Percentiles rank a stretch among this genome's conserved stretches.
Conservation (phyloP, 2,888 invertebrate genomes). For the Acanthosepion pharaonis region DNA sequence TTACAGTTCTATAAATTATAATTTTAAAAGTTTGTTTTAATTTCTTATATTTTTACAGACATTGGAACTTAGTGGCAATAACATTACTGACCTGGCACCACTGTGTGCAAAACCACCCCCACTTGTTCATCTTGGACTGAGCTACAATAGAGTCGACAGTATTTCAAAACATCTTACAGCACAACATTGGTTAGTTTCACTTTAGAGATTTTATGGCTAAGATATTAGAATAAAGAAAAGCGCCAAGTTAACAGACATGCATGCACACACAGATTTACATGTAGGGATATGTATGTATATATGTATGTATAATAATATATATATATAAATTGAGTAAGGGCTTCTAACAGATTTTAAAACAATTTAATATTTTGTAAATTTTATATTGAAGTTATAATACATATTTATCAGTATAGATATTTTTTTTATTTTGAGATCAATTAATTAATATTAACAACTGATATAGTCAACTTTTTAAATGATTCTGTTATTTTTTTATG, state of each 20-base stretch:
- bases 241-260: background rate
- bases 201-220: background rate
- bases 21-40: background rate
- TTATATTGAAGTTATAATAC: no score
- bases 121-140: constrained; percentile 71
- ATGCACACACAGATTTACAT: background rate
- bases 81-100: constrained; percentile 68
- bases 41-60: constrained; percentile 59
- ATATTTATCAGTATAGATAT: no score
- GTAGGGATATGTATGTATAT: background rate
- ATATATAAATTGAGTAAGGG: background rate
- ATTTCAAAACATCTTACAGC: background rate
- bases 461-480: no score
- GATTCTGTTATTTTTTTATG: no score
- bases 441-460: no score
- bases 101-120: constrained; percentile 68
- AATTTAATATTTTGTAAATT: no score
- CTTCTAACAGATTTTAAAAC: background rate
- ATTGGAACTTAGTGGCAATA: constrained; percentile 72
- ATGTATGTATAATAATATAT: background rate
- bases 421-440: no score
- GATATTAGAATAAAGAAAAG: background rate
- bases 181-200: constrained; percentile 1
- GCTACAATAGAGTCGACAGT: constrained; percentile 63
- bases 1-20: no score